Conservation (phyloP, 2,797 vertebrate genomes). For the Apodemus agrarius region DNA sequence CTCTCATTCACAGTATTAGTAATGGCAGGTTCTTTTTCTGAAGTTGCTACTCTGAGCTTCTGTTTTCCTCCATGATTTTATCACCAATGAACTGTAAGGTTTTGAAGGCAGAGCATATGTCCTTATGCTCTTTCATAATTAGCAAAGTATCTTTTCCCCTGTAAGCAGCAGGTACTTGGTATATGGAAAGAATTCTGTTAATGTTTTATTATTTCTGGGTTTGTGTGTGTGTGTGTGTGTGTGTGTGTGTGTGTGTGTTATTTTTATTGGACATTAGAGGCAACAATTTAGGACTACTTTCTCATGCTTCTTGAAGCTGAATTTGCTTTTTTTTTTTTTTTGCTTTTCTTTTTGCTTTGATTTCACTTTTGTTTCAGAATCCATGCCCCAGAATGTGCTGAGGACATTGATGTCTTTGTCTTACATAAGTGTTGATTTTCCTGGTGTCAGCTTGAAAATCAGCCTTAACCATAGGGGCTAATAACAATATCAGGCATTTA, state of each 20-base stretch:
- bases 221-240: neutral
- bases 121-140: constrained; percentile 21
- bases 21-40: constrained; percentile 40
- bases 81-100: constrained; percentile 53
- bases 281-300: constrained; percentile 36
- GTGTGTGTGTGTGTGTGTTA: neutral
- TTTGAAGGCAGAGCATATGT: constrained; percentile 47
- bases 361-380: neutral
- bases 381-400: neutral
- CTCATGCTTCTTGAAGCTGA: neutral
- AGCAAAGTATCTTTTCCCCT: constrained; percentile 32
- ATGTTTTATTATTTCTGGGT: constrained; percentile 50
- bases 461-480: neutral
- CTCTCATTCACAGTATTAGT: constrained; percentile 19
- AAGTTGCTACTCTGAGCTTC: constrained; percentile 32
- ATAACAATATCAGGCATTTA: neutral
- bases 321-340: neutral
- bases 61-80: constrained; percentile 58
- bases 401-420: neutral
- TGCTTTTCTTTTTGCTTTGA: neutral
- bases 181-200: neutral
- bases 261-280: constrained; percentile 10
- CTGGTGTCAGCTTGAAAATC: neutral
- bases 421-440: neutral
- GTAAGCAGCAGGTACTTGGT: neutral